Base-by-base conservation (phyloP, 2,113 vertebrate species). In the Microcebus tavaratra region DNA sequence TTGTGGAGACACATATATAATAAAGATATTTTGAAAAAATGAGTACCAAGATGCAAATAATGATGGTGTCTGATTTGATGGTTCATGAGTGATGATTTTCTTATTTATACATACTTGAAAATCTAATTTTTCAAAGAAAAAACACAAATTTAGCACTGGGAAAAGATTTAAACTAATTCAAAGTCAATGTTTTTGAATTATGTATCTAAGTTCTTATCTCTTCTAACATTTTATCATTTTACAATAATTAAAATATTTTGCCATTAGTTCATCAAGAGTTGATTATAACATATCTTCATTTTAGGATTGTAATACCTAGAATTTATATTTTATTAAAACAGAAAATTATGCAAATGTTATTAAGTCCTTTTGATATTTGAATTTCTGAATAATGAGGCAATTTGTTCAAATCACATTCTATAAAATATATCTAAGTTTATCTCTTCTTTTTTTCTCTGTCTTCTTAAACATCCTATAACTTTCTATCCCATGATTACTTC, bases 211-310 rank as follows among this genome's bases (percentile, higher is more conserved):
- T 53, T 79, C 5, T 70, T 83, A 65, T 75, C 48, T 1, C 80
- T 67, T 55, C 57, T 76, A 78, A 55, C 13, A 91, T 76, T 61
- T 68, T 88, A 36, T 68, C 29, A 45, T 67, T 95, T n/a, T 50
- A 39, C 65, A n/a, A 29, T n/a, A 94, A 81, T 88, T 89, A 36
- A 85, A 88, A 79, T 90, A 57, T 61, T 92, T 92, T 82, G 65
- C 21, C 5, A 91, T 23, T 88, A 36, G 53, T 91, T 83, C 27
- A 63, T 68, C 34, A 86, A 23, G 18, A 63, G 1, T 86, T 90
- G 15, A 87, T 70, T 72, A 36, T 45, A 95, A 76, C 12, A 63
- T 89, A 45, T 73, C 36, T 89, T 95, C 48, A 90, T 59, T 83
- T 92, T 76, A 63, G 13, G 2, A 53, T 61, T 90, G 0, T 10